These are phyloP conservation scores for Hipposideros armiger DNA, from an alignment of 2,113 vertebrate species.

Conservation along the genomic window DNA sequence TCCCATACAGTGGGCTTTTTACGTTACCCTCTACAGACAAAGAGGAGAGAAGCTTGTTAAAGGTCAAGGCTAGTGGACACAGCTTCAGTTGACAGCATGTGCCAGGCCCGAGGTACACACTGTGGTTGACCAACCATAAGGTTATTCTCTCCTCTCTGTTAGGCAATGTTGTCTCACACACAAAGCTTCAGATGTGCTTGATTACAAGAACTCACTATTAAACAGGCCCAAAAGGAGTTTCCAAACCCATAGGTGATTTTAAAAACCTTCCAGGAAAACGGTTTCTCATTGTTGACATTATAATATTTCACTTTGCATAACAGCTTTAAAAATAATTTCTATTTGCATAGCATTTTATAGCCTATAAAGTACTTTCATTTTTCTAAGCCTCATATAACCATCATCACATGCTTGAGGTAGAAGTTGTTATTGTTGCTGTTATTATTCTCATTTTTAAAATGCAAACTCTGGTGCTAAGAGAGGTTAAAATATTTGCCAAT, in stretches of 20 bases:
- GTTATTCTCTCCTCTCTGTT: neutral
- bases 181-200: neutral
- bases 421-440: neutral
- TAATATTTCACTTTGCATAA: neutral
- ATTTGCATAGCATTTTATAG: neutral
- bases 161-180: neutral
- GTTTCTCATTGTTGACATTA: neutral
- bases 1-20: fast-evolving
- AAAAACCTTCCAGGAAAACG: neutral
- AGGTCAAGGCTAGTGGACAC: neutral
- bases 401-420: neutral
- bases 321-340: neutral
- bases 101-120: neutral
- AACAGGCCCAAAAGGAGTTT: neutral
- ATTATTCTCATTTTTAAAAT: neutral
- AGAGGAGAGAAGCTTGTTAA: neutral
- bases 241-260: neutral
- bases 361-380: neutral
- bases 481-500: neutral
- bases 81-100: neutral
- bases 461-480: neutral
- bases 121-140: neutral
- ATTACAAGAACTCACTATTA: neutral
- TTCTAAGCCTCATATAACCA: neutral
- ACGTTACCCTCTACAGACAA: neutral